phyloP scores from a whole-genome alignment of 2,888 invertebrate species.

The Acrocyrtus sp. region DNA sequence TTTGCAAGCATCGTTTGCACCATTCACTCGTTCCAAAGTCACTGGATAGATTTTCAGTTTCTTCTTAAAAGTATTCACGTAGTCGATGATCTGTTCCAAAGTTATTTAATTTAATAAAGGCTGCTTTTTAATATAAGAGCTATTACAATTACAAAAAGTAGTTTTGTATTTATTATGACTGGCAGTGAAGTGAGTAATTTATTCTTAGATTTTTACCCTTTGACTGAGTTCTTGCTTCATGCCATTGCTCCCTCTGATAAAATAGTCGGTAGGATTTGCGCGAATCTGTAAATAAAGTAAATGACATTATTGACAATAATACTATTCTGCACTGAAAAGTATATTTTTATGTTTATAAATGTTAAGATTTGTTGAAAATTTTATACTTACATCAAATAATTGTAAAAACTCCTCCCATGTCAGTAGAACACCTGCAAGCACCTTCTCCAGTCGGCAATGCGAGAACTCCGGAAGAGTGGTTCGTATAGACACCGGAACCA shows the following conservation, averaged over 20 bases:
- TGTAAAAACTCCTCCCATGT: conserved; percentile 53
- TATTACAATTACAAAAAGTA: no score
- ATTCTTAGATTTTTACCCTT: conserved; percentile 25
- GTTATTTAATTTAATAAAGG: no score
- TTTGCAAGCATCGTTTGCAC: neutral
- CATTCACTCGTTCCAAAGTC: conserved; percentile 31
- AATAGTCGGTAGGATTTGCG: conserved; percentile 26
- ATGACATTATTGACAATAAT: neutral
- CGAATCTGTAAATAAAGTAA: conserved; percentile 21
- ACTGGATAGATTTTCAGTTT: conserved; percentile 47
- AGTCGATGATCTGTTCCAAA: conserved; percentile 43
- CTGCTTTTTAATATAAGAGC: no score
- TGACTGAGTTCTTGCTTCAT: conserved; percentile 7
- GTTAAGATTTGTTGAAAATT: no score
- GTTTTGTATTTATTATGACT: no score
- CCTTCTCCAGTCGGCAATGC: conserved; percentile 19
- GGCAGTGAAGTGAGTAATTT: no score
- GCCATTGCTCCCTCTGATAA: conserved; percentile 44
- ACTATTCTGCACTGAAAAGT: no score
- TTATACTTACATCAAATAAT: conserved; percentile 42
- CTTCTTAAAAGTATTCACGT: conserved; percentile 38
- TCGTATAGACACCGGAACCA: conserved; percentile 48
- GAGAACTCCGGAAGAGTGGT: conserved; percentile 46
- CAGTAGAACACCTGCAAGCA: conserved; percentile 42
- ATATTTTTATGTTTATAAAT: no score